Base-by-base conservation (phyloP, 1,140 invertebrate species). In the Phthorimaea operculella region DNA sequence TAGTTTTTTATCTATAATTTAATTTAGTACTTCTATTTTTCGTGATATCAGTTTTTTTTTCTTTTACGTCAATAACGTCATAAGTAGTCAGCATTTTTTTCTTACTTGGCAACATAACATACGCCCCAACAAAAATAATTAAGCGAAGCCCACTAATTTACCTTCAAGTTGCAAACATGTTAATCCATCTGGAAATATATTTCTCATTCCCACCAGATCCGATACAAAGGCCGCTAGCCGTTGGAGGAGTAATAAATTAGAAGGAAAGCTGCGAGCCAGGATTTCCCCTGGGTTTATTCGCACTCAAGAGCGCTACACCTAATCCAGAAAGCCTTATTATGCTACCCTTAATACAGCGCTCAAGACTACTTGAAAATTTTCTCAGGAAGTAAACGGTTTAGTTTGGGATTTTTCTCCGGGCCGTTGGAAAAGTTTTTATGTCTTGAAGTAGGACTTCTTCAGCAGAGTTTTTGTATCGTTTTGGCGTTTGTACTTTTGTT, bases 311-410 rank as follows among this genome's bases (percentile, higher is more conserved):
- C 79, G 72, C 76, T 75, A 68, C 75, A 73, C 79, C 77, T 85
- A 85, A 85, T 85, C 82, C 79, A 77, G 77, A 79, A 81, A 81
- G 79, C 79, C 79, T 80, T 85, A 85, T 85, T 85, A 85, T 83
- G 69, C 78, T 76, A 74, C 74, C 77, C 78, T 79, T 80, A 82
- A 83, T 78, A 79, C 76, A 71, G 71, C 63, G 73, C 72, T 81
- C 77, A 78, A 75, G 77, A 77, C 78, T 81, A 80, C 78, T 85
- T 85, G 79, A 82, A 85, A 83, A 80, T 82, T 79, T 84, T 73
- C 73, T 74, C 70, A 62, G 60, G 62, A 74, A 76, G 68, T 75
- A 74, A 76, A 74, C 69, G 76, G 51, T 79, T 68, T 68, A 76
- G 68, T 77, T 76, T 65, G 54, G 57, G 58, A 48, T 47, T 45